Evolutionary conservation across 2,888 invertebrate genomes (phyloP).

Genomic region (Agrotis exclamationis): DNA sequence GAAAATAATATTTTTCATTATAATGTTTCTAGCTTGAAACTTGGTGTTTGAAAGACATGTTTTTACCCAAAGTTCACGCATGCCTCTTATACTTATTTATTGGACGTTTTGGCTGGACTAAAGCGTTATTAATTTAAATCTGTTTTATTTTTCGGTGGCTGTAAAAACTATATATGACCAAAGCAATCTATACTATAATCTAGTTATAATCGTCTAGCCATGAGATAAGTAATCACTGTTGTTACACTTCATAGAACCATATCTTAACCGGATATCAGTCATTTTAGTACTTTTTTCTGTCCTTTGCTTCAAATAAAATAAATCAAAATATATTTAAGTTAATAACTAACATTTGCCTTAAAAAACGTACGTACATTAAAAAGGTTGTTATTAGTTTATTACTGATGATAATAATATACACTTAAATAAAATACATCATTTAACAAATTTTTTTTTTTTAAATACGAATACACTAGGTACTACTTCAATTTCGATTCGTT

Average conservation of each 20-base stretch:
- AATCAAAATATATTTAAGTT: constrained; percentile 13
- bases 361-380: constrained; percentile 51
- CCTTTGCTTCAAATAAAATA: constrained; percentile 2
- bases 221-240: constrained; percentile 70
- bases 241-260: constrained; percentile 40
- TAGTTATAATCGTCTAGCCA: constrained; percentile 72
- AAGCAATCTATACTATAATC: constrained; percentile 80
- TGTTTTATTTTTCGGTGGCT: constrained; percentile 68
- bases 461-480: too few species aligned
- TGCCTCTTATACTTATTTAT: constrained; percentile 8
- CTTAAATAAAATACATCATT: too few species aligned
- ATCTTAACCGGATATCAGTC: constrained; percentile 25
- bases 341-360: constrained; percentile 47
- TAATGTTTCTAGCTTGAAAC: neutral
- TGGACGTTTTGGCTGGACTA: constrained; percentile 52
- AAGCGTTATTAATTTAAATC: constrained; percentile 50
- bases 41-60: neutral
- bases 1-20: neutral
- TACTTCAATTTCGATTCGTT: neutral
- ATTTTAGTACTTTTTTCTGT: neutral
- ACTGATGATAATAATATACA: too few species aligned
- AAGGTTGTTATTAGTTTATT: constrained; percentile 48
- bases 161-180: constrained; percentile 79
- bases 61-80: constrained; percentile 31
- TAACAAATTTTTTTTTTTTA: too few species aligned